phyloP scores from a whole-genome alignment of 2,797 vertebrate genomes.

The Simalia tracyae region DNA sequence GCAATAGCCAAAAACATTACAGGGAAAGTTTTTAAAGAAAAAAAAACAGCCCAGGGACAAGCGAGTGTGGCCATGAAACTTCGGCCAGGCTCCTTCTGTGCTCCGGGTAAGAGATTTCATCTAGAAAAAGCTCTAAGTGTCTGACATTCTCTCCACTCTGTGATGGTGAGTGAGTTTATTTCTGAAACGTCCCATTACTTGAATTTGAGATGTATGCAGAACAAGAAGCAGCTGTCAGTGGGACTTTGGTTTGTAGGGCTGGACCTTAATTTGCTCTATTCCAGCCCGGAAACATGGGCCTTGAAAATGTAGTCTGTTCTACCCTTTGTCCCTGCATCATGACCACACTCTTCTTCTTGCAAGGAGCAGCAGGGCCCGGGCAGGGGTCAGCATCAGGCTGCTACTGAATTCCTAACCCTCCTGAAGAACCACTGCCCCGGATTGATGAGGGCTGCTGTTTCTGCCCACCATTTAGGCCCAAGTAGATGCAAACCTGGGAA shows the following conservation, averaged over 20 bases:
- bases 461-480: neutral
- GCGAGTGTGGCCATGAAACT: conserved; percentile 49
- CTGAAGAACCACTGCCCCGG: too few species aligned
- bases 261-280: conserved; percentile 36
- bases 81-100: conserved; percentile 45
- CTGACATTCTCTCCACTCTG: conserved; percentile 42
- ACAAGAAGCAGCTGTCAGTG: neutral
- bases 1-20: neutral
- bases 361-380: neutral
- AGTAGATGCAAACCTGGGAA: too few species aligned
- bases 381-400: neutral
- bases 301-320: conserved; percentile 10
- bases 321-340: neutral
- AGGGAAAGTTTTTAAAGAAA: neutral
- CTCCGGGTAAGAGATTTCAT: conserved; percentile 43
- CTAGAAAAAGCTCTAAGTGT: conserved; percentile 55
- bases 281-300: conserved; percentile 28
- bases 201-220: conserved; percentile 36
- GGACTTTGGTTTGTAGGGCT: neutral
- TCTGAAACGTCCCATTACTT: conserved; percentile 30
- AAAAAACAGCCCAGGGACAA: conserved; percentile 23
- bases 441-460: neutral
- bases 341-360: neutral
- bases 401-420: neutral
- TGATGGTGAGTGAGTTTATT: conserved; percentile 47